Evolutionary conservation across 2,888 invertebrate genomes (phyloP).

Genomic region (Dryobota labecula): DNA sequence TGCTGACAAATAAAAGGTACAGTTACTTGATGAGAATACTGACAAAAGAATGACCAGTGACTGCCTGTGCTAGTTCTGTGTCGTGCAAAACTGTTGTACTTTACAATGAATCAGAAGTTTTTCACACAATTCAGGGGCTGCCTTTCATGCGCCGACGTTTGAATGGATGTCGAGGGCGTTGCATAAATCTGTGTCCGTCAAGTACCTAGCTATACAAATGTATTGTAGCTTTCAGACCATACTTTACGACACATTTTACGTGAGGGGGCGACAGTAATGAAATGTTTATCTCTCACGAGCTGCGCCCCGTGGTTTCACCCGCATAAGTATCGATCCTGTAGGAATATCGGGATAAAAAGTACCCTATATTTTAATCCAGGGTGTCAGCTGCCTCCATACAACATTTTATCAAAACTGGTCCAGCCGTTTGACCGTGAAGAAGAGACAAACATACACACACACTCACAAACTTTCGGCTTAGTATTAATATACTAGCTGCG

Average conservation of each 20-base stretch:
- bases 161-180: slow-evolving; percentile 52
- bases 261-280: slow-evolving; percentile 48
- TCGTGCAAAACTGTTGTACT: slow-evolving; percentile 35
- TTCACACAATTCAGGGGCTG: slow-evolving; percentile 46
- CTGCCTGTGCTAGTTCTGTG: slow-evolving; percentile 8
- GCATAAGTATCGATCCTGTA: no score
- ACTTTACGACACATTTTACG: slow-evolving; percentile 58
- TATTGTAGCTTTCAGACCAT: slow-evolving; percentile 54
- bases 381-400: no score
- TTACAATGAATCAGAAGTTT: slow-evolving; percentile 46
- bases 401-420: no score
- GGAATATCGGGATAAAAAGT: no score
- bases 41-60: slow-evolving; percentile 34
- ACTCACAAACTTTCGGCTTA: no score
- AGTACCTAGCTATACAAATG: slow-evolving; percentile 41
- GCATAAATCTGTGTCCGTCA: slow-evolving; percentile 48
- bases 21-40: slow-evolving; percentile 16
- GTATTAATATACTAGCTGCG: no score
- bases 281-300: slow-evolving; percentile 66
- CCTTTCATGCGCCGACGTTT: slow-evolving; percentile 54
- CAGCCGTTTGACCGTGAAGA: no score
- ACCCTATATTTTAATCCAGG: no score
- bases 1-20: slow-evolving; percentile 24
- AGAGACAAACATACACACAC: no score
- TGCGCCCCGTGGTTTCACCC: no score